These are phyloP conservation scores for Drosophila niveifrons DNA, from an alignment of 2,888 invertebrate species.

Conservation along the genomic window DNA sequence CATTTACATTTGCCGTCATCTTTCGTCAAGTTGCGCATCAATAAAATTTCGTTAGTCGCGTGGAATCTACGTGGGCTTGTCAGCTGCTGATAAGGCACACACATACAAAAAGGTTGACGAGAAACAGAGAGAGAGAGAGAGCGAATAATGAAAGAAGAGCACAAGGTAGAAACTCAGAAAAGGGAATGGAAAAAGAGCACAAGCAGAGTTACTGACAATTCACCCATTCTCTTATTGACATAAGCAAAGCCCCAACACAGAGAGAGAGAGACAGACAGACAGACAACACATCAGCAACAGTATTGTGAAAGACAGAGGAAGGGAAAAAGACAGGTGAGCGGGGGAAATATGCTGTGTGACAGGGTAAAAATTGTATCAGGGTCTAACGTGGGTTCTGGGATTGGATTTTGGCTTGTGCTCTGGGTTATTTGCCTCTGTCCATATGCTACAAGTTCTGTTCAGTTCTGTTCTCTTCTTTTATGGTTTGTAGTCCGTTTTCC, in stretches of 20 bases:
- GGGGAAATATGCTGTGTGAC: slow-evolving; percentile 45
- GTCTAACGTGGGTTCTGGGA: slow-evolving; percentile 2
- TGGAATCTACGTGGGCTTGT: slow-evolving; percentile 61
- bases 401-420: slow-evolving; percentile 8
- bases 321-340: neutral
- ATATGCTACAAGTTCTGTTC: slow-evolving; percentile 23
- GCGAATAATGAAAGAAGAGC: neutral
- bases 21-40: slow-evolving; percentile 57
- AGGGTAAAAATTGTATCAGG: slow-evolving; percentile 48
- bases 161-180: neutral
- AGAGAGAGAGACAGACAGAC: slow-evolving; percentile 19
- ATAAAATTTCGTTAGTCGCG: slow-evolving; percentile 54
- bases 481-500: slow-evolving; percentile 6
- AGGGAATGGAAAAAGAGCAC: neutral
- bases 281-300: slow-evolving; percentile 38
- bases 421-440: slow-evolving; percentile 6
- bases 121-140: neutral
- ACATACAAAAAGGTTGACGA: slow-evolving; percentile 1
- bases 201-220: slow-evolving; percentile 25
- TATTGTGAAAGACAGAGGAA: neutral
- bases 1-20: slow-evolving; percentile 50
- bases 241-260: slow-evolving; percentile 51
- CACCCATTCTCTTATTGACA: slow-evolving; percentile 62
- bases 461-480: neutral
- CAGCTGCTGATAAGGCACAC: slow-evolving; percentile 62